Conservation (phyloP, 2,113 vertebrate species). For the Platycercus adscitus region DNA sequence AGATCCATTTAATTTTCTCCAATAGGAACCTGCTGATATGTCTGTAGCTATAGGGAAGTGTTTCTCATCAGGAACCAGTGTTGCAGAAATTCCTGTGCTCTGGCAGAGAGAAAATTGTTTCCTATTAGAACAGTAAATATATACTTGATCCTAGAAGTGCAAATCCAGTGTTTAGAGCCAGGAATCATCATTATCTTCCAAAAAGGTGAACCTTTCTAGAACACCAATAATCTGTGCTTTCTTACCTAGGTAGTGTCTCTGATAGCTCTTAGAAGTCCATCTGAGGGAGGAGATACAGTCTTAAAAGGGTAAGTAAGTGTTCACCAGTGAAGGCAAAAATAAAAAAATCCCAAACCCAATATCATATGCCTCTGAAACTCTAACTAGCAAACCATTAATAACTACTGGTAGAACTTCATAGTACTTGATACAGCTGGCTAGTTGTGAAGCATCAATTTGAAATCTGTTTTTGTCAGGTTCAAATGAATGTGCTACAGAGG, state of each 20-base stretch:
- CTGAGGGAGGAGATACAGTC: neutral
- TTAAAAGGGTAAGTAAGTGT: neutral
- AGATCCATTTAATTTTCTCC: neutral
- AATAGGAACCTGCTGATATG: neutral
- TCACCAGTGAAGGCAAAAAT: neutral
- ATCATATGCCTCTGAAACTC: neutral
- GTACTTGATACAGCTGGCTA: neutral
- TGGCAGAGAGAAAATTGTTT: neutral
- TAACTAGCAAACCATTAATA: neutral
- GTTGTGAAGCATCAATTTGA: neutral
- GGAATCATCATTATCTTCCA: neutral
- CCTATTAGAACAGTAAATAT: neutral
- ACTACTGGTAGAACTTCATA: neutral
- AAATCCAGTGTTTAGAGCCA: neutral
- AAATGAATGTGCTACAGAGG: neutral
- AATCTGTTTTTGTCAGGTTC: neutral
- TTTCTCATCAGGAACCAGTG: neutral
- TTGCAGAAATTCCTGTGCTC: neutral
- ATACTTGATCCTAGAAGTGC: neutral
- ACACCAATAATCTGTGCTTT: neutral
- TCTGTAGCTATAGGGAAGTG: neutral
- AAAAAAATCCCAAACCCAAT: neutral
- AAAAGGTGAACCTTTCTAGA: neutral
- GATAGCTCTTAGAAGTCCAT: neutral
- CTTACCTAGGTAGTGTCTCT: neutral